Conservation (phyloP, 23 tunicate species). For the Trididemnum clinides region DNA sequence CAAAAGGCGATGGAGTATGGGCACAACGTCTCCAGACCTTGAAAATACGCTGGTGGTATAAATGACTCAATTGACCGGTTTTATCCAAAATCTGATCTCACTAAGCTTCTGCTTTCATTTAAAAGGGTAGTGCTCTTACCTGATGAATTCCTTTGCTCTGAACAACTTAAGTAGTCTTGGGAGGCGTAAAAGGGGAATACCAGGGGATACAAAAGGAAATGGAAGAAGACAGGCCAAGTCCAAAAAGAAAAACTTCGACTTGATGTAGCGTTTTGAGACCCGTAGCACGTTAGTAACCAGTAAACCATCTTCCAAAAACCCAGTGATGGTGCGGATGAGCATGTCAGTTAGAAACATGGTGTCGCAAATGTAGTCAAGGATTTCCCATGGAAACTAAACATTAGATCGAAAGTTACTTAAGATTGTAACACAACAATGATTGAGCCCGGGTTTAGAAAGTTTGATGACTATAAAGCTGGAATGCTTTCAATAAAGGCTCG, state of each 20-base stretch:
- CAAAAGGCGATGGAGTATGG: too few species aligned
- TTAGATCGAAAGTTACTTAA: too few species aligned
- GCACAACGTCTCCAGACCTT: too few species aligned
- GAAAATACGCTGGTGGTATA: too few species aligned
- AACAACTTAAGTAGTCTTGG: slow-evolving; percentile 71
- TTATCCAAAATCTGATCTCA: too few species aligned
- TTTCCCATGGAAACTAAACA: slow-evolving; percentile 60
- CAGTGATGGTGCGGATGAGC: slow-evolving; percentile 59
- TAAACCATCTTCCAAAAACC: slow-evolving; percentile 82
- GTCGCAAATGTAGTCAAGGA: slow-evolving; percentile 72
- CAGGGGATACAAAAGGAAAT: slow-evolving; percentile 41
- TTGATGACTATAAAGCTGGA: too few species aligned
- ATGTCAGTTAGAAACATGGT: slow-evolving; percentile 68
- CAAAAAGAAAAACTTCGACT: slow-evolving; percentile 55
- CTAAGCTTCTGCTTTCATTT: too few species aligned
- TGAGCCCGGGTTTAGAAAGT: too few species aligned
- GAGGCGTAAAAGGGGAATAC: slow-evolving; percentile 51
- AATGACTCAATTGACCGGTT: too few species aligned
- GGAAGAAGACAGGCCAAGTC: slow-evolving; percentile 73
- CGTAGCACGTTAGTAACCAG: slow-evolving; percentile 52
- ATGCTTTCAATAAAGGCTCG: too few species aligned
- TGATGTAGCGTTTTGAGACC: slow-evolving; percentile 60
- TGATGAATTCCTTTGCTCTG: slow-evolving; percentile 86
- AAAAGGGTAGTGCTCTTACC: slow-evolving; percentile 34
- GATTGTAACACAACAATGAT: too few species aligned